phyloP scores from a whole-genome alignment of 2,797 vertebrate genomes.

The Ibycter americanus region DNA sequence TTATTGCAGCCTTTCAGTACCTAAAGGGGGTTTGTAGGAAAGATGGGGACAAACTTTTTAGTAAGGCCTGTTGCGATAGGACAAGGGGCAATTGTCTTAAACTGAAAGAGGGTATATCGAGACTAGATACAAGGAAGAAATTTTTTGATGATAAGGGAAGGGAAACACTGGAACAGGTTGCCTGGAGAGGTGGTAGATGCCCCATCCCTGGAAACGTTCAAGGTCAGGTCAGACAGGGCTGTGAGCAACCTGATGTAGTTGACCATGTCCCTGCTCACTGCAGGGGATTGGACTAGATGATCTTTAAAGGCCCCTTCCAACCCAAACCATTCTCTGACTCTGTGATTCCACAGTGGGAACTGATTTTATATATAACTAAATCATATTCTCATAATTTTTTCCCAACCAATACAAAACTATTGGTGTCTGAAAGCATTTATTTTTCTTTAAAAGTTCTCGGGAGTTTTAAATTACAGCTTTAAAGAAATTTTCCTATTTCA shows the following conservation, averaged over 20 bases:
- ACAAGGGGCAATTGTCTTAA: background rate
- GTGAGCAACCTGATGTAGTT: background rate
- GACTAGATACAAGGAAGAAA: background rate
- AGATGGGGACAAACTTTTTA: background rate
- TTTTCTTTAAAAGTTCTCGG: background rate
- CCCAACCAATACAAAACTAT: background rate
- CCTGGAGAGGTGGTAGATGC: background rate
- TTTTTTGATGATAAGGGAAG: background rate
- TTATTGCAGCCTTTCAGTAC: background rate
- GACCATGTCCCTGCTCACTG: background rate
- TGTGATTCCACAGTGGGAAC: background rate
- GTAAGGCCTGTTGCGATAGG: fast-evolving
- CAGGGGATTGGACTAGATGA: too few relatives aligned
- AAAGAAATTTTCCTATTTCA: background rate
- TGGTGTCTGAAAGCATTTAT: background rate
- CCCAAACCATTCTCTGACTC: background rate
- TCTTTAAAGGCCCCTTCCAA: background rate
- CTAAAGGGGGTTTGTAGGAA: background rate
- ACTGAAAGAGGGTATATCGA: background rate
- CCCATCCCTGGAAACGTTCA: background rate
- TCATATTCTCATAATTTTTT: background rate
- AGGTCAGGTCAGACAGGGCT: background rate
- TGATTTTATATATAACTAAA: background rate
- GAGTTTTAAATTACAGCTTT: background rate
- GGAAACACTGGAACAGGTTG: background rate